These are phyloP conservation scores for Ptiloglossa arizonensis DNA, from an alignment of 1,140 invertebrate species.

Conservation along the genomic window DNA sequence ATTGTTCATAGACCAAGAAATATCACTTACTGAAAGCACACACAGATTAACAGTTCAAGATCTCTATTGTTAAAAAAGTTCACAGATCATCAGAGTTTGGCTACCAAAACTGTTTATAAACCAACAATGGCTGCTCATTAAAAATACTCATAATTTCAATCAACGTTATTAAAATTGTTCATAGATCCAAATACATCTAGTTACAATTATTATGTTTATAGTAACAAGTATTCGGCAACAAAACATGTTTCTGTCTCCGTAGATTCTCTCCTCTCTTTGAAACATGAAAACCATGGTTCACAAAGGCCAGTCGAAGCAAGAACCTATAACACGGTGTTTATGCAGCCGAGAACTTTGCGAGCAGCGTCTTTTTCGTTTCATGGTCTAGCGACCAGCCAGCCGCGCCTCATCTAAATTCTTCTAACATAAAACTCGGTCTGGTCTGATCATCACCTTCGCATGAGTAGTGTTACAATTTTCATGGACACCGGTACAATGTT, in stretches of 20 bases:
- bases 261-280: background rate
- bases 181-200: too few species aligned
- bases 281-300: slow-evolving; percentile 1
- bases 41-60: too few species aligned
- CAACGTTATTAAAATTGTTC: too few species aligned
- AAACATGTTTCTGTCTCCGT: background rate
- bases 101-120: too few species aligned
- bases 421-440: slow-evolving; percentile 53
- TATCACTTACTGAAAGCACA: too few species aligned
- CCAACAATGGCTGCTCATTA: background rate
- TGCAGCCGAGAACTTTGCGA: slow-evolving; percentile 49
- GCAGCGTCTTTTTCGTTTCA: slow-evolving; percentile 74
- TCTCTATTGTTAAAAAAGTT: too few species aligned
- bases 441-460: slow-evolving; percentile 50
- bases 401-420: slow-evolving; percentile 73
- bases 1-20: too few species aligned
- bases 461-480: slow-evolving; percentile 26
- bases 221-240: background rate
- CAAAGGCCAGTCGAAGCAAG: slow-evolving; percentile 48
- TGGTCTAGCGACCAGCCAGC: slow-evolving; percentile 72
- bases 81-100: too few species aligned
- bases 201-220: too few species aligned
- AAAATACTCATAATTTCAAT: too few species aligned
- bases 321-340: slow-evolving; percentile 69
- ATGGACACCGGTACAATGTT: background rate